Evolutionary conservation across 1,140 invertebrate species (phyloP), one percentile per base, ranked within the genome.

Genomic region (Drosophila obscura): DNA sequence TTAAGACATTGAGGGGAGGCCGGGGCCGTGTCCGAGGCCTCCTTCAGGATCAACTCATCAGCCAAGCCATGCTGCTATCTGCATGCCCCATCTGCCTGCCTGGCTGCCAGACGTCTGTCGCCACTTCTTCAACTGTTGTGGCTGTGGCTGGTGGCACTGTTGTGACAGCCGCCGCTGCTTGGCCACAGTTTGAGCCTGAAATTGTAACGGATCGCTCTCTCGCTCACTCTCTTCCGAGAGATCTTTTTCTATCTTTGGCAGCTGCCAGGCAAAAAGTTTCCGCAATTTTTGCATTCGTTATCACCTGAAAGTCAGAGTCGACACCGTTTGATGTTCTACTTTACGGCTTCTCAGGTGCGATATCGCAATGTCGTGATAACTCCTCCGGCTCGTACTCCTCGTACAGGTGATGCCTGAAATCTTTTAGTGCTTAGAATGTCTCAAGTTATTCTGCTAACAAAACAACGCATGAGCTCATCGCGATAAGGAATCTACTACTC

Each of bases 201-300:
- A 87, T 68, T 63, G 56, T 73, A 83, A 66, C 72, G 79, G 78
- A 76, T 71, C 64, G 81, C 69, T 43, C 41, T 24, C 28, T 13
- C 35, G 28, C 48, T 63, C 59, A 26, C 19, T 24, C 22, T 24
- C 22, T 24, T 0, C 0, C 22, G 26, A 28, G 26, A 28, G 26
- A 28, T 28, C 26, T 28, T 5, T 4, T 39, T 39, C 19, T 61
- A 58, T 51, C 55, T 62, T 16, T 65, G 76, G 75, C 62, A 75
- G 50, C 60, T 80, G 53, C 64, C 53, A 41, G 35, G 16, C 16
- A 76, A 76, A 76, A 84, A 61, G 75, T 88, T 72, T 83, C 79
- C 80, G 72, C 63, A 82, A 83, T 68, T 83, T 83, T 80, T 79
- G 52, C 83, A 82, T 80, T 88, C 62, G 79, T 89, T 88, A 88